Evolutionary conservation across 2,888 invertebrate genomes (phyloP).

Genomic region (Pemphredon lugubris): DNA sequence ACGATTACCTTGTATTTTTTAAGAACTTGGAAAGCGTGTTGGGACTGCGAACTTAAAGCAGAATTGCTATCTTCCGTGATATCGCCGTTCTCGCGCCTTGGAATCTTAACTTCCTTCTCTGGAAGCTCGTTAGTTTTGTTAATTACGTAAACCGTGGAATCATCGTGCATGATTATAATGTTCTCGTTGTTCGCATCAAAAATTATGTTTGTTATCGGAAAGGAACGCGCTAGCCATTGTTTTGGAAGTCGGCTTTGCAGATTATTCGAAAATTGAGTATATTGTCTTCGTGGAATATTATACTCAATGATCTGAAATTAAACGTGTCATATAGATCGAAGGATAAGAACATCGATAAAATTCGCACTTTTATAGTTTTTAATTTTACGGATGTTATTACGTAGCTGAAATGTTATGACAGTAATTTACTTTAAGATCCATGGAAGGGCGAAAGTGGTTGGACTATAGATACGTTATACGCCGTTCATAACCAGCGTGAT

Average conservation of each 20-base stretch:
- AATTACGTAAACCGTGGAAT: constrained; percentile 85
- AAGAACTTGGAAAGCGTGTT: constrained; percentile 79
- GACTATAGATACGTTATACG: constrained; percentile 51
- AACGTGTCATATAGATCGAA: constrained; percentile 1
- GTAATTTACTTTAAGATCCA: constrained; percentile 42
- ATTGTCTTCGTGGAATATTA: constrained; percentile 84
- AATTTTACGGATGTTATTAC: constrained; percentile 43
- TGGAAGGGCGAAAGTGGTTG: neutral
- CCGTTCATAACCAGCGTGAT: constrained; percentile 56
- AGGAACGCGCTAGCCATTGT: constrained; percentile 84
- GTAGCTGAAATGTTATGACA: constrained; percentile 42
- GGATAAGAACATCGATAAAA: constrained; percentile 20
- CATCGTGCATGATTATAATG: constrained; percentile 88
- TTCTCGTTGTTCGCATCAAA: constrained; percentile 85
- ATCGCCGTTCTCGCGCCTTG: constrained; percentile 77
- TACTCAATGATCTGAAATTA: constrained; percentile 88
- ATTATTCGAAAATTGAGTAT: constrained; percentile 85
- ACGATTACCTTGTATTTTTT: constrained; percentile 83
- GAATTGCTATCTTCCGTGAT: constrained; percentile 76
- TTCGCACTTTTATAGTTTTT: constrained; percentile 46
- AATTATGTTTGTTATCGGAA: constrained; percentile 84
- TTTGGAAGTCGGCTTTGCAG: constrained; percentile 82
- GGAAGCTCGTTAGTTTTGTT: constrained; percentile 82
- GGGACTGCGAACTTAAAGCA: constrained; percentile 68
- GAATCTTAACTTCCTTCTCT: constrained; percentile 78